Evolutionary conservation across 2,113 vertebrate genomes (phyloP).

Genomic region (Myotis brandtii): DNA sequence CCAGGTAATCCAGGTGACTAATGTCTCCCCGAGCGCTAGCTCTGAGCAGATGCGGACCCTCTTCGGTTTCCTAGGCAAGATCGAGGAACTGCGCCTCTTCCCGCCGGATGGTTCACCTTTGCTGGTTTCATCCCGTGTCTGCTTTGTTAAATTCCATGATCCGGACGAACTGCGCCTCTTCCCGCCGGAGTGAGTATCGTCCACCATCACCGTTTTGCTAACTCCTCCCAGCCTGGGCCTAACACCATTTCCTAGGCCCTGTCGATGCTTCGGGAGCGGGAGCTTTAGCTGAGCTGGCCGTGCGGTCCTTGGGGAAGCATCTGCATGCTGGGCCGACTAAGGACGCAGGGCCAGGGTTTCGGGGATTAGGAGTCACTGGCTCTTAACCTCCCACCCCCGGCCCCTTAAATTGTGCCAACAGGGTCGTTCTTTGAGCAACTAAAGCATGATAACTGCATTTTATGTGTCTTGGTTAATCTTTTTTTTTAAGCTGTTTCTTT

Average conservation of each 20-base stretch:
- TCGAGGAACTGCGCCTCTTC: slow-evolving; percentile 95
- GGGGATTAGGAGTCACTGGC: not conserved
- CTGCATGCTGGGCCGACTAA: not conserved
- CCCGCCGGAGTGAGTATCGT: slow-evolving; percentile 94
- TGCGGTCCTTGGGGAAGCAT: accelerated
- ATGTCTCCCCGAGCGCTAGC: slow-evolving; percentile 95
- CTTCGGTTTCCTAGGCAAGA: slow-evolving; percentile 96
- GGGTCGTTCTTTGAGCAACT: not conserved
- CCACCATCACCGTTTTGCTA: slow-evolving; percentile 33
- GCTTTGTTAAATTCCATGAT: slow-evolving; percentile 99
- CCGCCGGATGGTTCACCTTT: slow-evolving; percentile 98
- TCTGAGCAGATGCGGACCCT: slow-evolving; percentile 97
- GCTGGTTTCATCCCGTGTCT: slow-evolving; percentile 99
- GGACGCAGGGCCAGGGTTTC: not conserved
- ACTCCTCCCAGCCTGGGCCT: slow-evolving; percentile 51
- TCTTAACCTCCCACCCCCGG: not conserved
- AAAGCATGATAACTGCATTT: not conserved
- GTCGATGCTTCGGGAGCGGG: not conserved
- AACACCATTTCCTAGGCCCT: slow-evolving; percentile 36
- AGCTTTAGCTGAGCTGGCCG: not conserved
- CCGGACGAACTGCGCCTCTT: slow-evolving; percentile 95
- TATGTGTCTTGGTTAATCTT: not conserved
- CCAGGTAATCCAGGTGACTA: slow-evolving; percentile 97
- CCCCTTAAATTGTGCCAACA: not conserved
- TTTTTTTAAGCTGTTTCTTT: not conserved